Evolutionary conservation across 2,888 invertebrate species (phyloP), one percentile per base, ranked within the genome.

Genomic region (Hypercompe scribonia): DNA sequence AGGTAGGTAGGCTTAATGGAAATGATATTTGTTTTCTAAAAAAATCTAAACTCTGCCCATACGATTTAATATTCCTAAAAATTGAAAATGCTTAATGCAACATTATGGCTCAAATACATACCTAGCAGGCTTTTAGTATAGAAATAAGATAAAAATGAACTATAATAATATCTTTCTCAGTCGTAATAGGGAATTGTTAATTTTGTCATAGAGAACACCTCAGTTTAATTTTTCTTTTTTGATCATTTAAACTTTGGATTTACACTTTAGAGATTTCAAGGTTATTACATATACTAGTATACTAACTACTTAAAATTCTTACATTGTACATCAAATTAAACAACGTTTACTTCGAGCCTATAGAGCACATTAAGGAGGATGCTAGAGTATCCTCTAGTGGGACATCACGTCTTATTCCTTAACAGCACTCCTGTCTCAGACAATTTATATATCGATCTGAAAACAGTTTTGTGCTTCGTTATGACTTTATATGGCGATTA

Each of bases 401-500:
- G 28, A 10, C 58, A 13, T 28, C 28, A 1, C 28, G 28, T 58
- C 28, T 58, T 28, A n/a, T n/a, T n/a, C n/a, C 7, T 54, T n/a
- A 11, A n/a, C 2, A n/a, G n/a, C 11, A 13, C 28, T 15, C 0
- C 63, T 50, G 67, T 68, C 63, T 63, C 69, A 63, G 13, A 24
- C 58, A 63, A 15, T 42, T 5, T 64, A 42, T 58, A 69, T 54
- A 65, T 65, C 33, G 28, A 70, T 65, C 42, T 69, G 66, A 70
- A 75, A 70, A 72, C 64, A 24, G 75, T 73, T 50, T 46, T 39
- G 8, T 24, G 58, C 42, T 31, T 69, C 64, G 74, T 68, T 61
- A 68, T n/a, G 13, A 46, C 33, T 58, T 70, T 63, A 75, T 18
- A 71, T 65, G 18, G 15, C 46, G 64, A 77, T 78, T 31, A 61